Conservation (phyloP, 2,797 vertebrate genomes). For the Hydrophis major region DNA sequence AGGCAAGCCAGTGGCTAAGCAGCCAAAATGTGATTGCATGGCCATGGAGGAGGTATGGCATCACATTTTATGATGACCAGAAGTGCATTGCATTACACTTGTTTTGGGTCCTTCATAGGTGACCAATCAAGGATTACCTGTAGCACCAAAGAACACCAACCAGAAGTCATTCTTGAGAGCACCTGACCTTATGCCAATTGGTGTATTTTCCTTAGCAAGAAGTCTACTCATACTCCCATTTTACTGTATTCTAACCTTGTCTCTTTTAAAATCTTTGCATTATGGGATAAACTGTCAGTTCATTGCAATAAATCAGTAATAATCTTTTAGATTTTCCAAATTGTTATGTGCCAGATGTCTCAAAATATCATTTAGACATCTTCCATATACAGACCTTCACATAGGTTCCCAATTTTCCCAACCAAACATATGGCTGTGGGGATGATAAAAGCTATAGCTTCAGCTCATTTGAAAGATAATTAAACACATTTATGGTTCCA, state of each 20-base stretch:
- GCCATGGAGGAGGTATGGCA: neutral
- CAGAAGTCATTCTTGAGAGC: neutral
- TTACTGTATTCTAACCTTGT: constrained; percentile 39
- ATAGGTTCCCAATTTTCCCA: neutral
- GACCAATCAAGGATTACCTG: neutral
- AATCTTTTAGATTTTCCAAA: constrained; percentile 51
- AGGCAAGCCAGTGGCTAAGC: neutral
- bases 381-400: neutral
- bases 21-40: neutral
- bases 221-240: constrained; percentile 40
- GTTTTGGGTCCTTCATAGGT: neutral
- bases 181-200: neutral
- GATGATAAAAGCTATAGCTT: neutral
- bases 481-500: neutral
- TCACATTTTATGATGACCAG: neutral
- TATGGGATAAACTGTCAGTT: neutral
- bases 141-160: neutral
- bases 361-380: constrained; percentile 55
- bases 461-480: neutral
- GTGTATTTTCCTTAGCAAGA: neutral
- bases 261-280: neutral
- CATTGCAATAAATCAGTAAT: constrained; percentile 51
- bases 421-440: constrained; percentile 7
- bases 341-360: constrained; percentile 52
- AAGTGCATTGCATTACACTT: neutral